phyloP scores from a whole-genome alignment of 2,113 vertebrate genomes.

The Charina bottae region DNA sequence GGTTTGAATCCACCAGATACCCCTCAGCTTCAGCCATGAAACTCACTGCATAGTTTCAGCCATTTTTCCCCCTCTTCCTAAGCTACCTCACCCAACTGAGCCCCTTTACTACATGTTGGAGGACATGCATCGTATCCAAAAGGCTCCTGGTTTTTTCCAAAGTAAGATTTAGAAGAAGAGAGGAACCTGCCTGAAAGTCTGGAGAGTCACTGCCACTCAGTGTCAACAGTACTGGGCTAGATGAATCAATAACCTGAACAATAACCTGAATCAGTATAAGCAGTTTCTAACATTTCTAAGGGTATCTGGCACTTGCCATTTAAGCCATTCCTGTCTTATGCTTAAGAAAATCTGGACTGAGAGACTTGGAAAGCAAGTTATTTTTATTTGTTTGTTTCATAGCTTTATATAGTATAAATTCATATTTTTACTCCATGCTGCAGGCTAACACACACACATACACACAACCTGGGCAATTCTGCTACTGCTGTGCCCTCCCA shows the following conservation, averaged over 20 bases:
- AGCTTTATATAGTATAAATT: background rate
- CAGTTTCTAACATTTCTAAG: background rate
- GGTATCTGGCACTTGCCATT: background rate
- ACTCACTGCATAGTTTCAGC: background rate
- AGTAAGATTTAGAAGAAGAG: background rate
- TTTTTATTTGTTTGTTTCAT: background rate
- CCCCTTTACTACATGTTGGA: background rate
- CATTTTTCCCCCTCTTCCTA: background rate
- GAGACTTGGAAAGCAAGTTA: background rate
- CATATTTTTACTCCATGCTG: background rate
- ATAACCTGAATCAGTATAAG: background rate
- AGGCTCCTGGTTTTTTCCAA: background rate
- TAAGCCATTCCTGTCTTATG: background rate
- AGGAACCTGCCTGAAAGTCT: background rate
- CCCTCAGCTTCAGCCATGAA: background rate
- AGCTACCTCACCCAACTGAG: background rate
- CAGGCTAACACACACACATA: background rate
- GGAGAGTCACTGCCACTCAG: background rate
- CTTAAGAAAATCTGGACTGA: background rate
- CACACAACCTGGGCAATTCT: background rate
- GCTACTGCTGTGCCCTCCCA: background rate
- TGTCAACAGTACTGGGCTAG: background rate
- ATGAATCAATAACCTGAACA: background rate
- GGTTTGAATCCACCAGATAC: background rate
- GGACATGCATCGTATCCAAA: background rate